A percentile compares a stretch with the other conserved stretches of the same genome.
These are phyloP conservation scores for Ips typographus DNA, from an alignment of 1,140 invertebrate species.

Conservation along the genomic window DNA sequence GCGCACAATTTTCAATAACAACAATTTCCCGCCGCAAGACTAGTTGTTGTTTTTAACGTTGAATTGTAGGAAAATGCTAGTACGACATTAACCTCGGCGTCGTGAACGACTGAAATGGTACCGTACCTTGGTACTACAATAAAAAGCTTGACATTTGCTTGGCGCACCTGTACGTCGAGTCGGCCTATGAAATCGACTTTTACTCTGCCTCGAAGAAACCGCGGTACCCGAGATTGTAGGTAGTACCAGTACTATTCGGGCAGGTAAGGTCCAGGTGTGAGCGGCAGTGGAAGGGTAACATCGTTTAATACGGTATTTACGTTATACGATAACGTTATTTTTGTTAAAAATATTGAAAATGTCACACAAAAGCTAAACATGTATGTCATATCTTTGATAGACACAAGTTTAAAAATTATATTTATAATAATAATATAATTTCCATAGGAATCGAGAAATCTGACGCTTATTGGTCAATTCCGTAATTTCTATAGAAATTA, in stretches of 20 bases:
- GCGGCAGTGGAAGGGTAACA: not conserved
- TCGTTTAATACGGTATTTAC: not conserved
- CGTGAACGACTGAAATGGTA: not conserved
- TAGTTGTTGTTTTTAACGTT: not conserved
- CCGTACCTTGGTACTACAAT: conserved; percentile 1
- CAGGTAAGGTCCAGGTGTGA: conserved; percentile 23
- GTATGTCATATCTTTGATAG: too few species aligned
- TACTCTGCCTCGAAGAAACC: conserved; percentile 21
- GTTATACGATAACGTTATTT: not conserved
- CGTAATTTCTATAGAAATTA: too few species aligned
- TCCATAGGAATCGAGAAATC: too few species aligned
- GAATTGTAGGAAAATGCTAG: not conserved
- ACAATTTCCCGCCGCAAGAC: conserved; percentile 1
- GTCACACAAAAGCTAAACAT: too few species aligned
- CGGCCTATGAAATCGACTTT: conserved; percentile 20
- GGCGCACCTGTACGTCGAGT: conserved; percentile 18
- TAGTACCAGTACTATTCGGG: conserved; percentile 16
- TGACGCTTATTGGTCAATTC: too few species aligned
- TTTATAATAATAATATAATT: too few species aligned
- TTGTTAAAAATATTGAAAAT: too few species aligned
- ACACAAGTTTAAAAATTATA: too few species aligned
- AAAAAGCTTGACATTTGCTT: conserved; percentile 15
- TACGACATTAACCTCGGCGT: conserved; percentile 2
- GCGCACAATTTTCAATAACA: not conserved
- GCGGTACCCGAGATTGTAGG: conserved; percentile 21